phyloP scores from a whole-genome alignment of 2,113 vertebrate species.

The Phylloscopus trochilus region DNA sequence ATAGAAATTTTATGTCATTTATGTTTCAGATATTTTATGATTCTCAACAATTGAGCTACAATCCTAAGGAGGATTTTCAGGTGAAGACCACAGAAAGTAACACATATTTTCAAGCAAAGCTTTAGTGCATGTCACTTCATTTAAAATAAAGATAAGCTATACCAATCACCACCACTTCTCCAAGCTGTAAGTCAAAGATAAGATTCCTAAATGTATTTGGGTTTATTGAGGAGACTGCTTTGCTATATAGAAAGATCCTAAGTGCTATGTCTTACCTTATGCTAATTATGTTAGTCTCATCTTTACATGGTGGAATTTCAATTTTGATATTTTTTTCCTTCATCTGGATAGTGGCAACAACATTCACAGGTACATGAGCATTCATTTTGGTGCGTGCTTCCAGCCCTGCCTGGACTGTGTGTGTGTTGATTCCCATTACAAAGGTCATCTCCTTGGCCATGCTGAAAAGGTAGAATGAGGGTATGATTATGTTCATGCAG shows the following conservation, averaged over 20 bases:
- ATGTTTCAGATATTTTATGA: background rate
- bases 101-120: background rate
- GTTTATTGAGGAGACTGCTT: background rate
- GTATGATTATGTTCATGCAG: background rate
- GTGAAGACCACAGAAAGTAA: background rate
- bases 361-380: slow-evolving; percentile 25
- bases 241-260: background rate
- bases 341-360: background rate
- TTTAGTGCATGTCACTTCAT: background rate
- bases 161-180: background rate
- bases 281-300: slow-evolving; percentile 42
- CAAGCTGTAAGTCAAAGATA: background rate
- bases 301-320: slow-evolving; percentile 45
- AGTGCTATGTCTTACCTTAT: slow-evolving; percentile 33
- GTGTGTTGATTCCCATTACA: slow-evolving; percentile 61
- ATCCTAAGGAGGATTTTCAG: background rate
- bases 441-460: slow-evolving; percentile 51
- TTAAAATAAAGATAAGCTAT: background rate
- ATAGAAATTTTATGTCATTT: background rate
- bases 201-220: background rate
- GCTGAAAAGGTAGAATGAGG: slow-evolving; percentile 1
- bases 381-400: slow-evolving; percentile 20
- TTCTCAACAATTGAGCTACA: background rate
- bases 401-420: slow-evolving; percentile 33
- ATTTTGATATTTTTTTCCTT: slow-evolving; percentile 58